Percentiles rank a stretch among this genome's conserved stretches.
phyloP scores from a whole-genome alignment of 1,140 invertebrate genomes.

The Hesperophylax magnus region DNA sequence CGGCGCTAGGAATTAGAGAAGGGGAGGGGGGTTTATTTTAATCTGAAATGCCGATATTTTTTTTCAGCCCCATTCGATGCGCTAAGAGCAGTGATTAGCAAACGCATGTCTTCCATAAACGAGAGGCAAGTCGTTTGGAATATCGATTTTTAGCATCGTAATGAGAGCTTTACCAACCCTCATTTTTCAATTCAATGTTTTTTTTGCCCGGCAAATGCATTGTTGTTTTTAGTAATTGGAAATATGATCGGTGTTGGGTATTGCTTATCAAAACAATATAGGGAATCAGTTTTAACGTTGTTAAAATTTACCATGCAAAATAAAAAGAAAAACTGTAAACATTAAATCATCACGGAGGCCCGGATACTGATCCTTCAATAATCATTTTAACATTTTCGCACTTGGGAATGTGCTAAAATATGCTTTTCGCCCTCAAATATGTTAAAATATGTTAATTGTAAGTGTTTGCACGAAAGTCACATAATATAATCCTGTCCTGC shows the following conservation, averaged over 20 bases:
- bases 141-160: slow-evolving; percentile 10
- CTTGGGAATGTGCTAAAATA: slow-evolving; percentile 32
- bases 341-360: neutral
- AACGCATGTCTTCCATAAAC: neutral
- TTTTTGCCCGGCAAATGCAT: no score
- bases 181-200: no score
- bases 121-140: neutral
- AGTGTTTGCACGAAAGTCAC: neutral
- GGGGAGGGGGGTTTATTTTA: neutral
- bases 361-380: neutral
- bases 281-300: no score
- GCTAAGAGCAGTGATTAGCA: slow-evolving; percentile 20
- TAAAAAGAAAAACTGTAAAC: no score
- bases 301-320: no score
- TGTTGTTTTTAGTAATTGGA: no score
- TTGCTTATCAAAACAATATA: no score
- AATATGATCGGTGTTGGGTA: no score
- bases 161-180: neutral
- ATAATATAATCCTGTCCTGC: neutral
- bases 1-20: neutral
- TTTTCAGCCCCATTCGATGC: slow-evolving; percentile 15
- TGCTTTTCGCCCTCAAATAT: slow-evolving; percentile 35
- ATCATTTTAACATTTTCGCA: slow-evolving; percentile 31
- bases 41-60: slow-evolving; percentile 25
- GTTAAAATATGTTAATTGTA: slow-evolving; percentile 33